These are phyloP conservation scores for Drosophila leontia DNA, from an alignment of 1,140 invertebrate species.

Conservation along the genomic window DNA sequence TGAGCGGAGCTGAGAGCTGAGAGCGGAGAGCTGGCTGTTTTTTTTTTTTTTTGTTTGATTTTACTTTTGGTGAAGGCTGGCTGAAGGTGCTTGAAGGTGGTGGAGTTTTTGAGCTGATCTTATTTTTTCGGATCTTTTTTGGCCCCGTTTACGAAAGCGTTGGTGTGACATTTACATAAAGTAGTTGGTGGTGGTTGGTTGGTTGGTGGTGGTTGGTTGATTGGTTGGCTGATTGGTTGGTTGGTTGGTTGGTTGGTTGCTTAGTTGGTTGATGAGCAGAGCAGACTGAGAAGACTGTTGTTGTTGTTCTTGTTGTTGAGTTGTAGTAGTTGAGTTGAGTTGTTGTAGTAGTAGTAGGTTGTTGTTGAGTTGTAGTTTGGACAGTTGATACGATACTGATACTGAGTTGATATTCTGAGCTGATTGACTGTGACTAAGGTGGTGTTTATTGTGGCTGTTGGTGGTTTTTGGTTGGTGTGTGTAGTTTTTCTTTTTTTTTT, in stretches of 20 bases:
- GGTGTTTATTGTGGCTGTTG: conserved; percentile 33
- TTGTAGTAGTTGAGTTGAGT: conserved; percentile 45
- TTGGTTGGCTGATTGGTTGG: conserved; percentile 41
- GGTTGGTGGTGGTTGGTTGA: conserved; percentile 28
- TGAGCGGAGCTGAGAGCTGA: conserved; percentile 46
- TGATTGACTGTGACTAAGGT: conserved; percentile 51
- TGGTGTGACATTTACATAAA: conserved; percentile 60
- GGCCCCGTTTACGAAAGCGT: conserved; percentile 48
- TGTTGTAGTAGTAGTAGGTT: conserved; percentile 39
- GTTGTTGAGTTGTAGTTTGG: conserved; percentile 41
- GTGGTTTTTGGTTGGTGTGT: conserved; percentile 46
- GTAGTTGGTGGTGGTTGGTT: conserved; percentile 56
- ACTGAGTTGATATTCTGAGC: conserved; percentile 31
- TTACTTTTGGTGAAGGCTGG: conserved; percentile 38
- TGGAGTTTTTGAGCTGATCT: conserved; percentile 53
- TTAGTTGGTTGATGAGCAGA: conserved; percentile 59
- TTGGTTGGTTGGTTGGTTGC: conserved; percentile 43
- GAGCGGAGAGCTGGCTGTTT: conserved; percentile 51
- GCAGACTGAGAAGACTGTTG: conserved; percentile 70
- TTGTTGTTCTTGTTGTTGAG: conserved; percentile 46
- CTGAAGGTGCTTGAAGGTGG: conserved; percentile 60
- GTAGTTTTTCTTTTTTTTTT: conserved; percentile 5
- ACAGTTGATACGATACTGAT: conserved; percentile 46
- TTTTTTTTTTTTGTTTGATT: conserved; percentile 19
- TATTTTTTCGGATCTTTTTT: conserved; percentile 35